phyloP scores from a whole-genome alignment of 2,797 vertebrate genomes.

The Jordanella pulchra region DNA sequence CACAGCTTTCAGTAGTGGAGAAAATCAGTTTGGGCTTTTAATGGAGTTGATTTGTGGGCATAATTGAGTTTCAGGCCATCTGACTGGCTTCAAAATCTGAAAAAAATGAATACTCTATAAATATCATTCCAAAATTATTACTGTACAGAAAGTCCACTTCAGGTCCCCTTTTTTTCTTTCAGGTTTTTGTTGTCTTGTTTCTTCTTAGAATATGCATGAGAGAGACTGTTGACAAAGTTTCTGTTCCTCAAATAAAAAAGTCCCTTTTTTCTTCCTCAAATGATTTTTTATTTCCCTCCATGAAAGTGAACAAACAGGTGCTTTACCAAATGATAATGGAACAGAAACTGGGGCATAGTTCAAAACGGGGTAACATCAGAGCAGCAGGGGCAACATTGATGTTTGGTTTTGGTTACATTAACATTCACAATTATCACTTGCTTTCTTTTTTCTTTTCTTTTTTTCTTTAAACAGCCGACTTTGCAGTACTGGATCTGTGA shows the following conservation, averaged over 20 bases:
- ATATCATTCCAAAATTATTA: background rate
- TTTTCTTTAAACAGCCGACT: slow-evolving; percentile 49
- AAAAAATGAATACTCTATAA: background rate
- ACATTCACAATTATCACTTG: background rate
- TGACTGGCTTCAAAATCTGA: background rate
- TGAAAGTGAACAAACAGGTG: slow-evolving; percentile 23
- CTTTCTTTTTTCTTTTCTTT: background rate
- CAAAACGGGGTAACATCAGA: background rate
- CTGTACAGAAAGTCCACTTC: background rate
- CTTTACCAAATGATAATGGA: slow-evolving; percentile 16
- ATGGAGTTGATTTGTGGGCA: background rate
- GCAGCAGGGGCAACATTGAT: background rate
- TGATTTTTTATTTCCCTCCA: background rate
- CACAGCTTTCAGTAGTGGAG: background rate
- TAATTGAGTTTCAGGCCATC: background rate
- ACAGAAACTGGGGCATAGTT: slow-evolving; percentile 22
- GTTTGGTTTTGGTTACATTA: background rate
- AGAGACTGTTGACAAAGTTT: slow-evolving; percentile 21
- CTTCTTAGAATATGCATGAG: background rate
- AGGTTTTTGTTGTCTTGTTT: background rate
- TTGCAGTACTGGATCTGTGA: slow-evolving; percentile 77
- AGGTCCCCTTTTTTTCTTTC: slow-evolving; percentile 7
- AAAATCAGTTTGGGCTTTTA: background rate
- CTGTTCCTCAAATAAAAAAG: slow-evolving; percentile 48
- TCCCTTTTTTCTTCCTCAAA: slow-evolving; percentile 43